A percentile compares a stretch with the other conserved stretches of the same genome.
Conservation (phyloP, 2,888 invertebrate species). For the Diadromus collaris region DNA sequence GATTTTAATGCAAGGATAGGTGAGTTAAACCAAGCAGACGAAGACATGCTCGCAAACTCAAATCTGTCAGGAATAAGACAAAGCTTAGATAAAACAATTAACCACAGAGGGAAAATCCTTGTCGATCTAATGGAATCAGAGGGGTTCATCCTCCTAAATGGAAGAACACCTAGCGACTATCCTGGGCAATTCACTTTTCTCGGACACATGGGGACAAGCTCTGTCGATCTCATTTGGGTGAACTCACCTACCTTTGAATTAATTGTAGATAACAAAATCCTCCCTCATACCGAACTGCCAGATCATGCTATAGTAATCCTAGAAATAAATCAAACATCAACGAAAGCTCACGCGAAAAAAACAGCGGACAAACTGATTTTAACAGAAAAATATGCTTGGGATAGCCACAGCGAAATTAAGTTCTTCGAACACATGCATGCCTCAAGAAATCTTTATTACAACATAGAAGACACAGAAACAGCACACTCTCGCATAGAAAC, state of each 20-base stretch:
- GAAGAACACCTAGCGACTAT: background rate
- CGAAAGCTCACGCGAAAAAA: background rate
- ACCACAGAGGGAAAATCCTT: background rate
- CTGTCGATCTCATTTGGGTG: background rate
- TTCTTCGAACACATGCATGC: background rate
- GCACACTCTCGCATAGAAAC: background rate
- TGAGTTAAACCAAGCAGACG: background rate
- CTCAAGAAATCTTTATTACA: background rate
- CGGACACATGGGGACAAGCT: background rate
- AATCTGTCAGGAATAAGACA: background rate
- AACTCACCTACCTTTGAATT: background rate
- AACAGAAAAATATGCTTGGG: background rate
- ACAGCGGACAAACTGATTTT: background rate
- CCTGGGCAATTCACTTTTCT: background rate
- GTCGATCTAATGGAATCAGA: background rate
- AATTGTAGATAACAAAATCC: background rate
- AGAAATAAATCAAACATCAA: background rate
- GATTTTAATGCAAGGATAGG: slow-evolving; percentile 2
- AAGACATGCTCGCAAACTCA: background rate
- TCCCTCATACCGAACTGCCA: background rate
- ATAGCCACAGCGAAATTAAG: background rate
- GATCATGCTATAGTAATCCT: background rate
- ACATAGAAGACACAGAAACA: background rate
- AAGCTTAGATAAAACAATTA: background rate
- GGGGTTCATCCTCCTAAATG: slow-evolving; percentile 8